A percentile compares a stretch with the other conserved stretches of the same genome.
These are phyloP conservation scores for Ianthella basta DNA, from an alignment of 37 sponge, comb jelly and placozoan species.

Conservation along the genomic window DNA sequence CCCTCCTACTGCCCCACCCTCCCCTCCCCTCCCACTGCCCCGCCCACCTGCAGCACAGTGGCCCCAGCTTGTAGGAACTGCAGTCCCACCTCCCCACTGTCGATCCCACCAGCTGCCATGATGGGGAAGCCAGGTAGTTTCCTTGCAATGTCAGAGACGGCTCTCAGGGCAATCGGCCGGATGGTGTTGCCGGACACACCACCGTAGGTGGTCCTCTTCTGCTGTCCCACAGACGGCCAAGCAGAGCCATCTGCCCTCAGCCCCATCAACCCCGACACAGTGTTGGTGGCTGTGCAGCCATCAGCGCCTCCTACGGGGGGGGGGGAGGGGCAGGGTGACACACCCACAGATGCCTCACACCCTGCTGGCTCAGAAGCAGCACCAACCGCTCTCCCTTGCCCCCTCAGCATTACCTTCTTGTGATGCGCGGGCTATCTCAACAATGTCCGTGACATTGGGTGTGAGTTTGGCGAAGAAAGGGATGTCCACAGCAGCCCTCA, in stretches of 20 bases:
- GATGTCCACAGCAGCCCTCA: slow-evolving; percentile 81
- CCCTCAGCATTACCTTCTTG: slow-evolving; percentile 62
- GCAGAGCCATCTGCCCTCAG: slow-evolving; percentile 62
- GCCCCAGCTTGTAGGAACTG: slow-evolving; percentile 94
- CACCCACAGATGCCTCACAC: slow-evolving; percentile 4
- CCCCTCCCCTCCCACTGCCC: neutral
- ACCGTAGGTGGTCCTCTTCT: slow-evolving; percentile 88
- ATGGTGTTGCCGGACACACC: slow-evolving; percentile 90
- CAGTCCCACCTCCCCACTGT: slow-evolving; percentile 84
- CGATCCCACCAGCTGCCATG: slow-evolving; percentile 91
- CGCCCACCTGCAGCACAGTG: slow-evolving; percentile 72
- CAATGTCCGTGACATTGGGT: slow-evolving; percentile 74
- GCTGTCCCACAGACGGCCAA: slow-evolving; percentile 87
- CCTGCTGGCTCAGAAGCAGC: neutral
- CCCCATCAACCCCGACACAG: slow-evolving; percentile 95
- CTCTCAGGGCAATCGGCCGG: slow-evolving; percentile 88
- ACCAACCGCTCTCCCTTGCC: neutral
- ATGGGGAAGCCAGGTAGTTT: slow-evolving; percentile 87
- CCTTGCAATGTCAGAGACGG: slow-evolving; percentile 85
- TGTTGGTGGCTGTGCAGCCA: slow-evolving; percentile 95
- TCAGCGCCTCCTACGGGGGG: slow-evolving; percentile 77
- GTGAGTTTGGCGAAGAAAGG: slow-evolving; percentile 98
- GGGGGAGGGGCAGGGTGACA: neutral
- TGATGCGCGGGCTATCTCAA: slow-evolving; percentile 74
- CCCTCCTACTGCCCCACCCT: neutral